These are phyloP conservation scores for Solenopsis invicta DNA, from an alignment of 1,140 invertebrate genomes.

Conservation along the genomic window DNA sequence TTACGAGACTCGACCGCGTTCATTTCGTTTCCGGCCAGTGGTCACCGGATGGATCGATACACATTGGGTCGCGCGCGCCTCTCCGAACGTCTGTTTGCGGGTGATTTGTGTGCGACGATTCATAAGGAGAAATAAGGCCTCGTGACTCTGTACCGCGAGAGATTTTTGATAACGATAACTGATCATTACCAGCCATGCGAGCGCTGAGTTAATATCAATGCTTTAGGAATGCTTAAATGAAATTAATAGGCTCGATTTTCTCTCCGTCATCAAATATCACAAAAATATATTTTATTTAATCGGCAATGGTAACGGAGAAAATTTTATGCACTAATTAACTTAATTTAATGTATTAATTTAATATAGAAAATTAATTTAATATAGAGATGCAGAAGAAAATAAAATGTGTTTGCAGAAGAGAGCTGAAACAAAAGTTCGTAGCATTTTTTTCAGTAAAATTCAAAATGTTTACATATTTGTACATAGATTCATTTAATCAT, in stretches of 20 bases:
- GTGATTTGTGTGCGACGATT: conserved; percentile 51
- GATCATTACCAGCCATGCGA: not conserved
- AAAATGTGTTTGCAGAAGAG: not conserved
- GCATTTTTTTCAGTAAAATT: too few species aligned
- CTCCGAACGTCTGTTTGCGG: conserved; percentile 26
- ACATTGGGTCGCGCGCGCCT: conserved; percentile 9
- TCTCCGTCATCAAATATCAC: not conserved
- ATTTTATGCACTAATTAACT: not conserved
- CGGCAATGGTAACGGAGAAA: not conserved
- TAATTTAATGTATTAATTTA: too few species aligned
- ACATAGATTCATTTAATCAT: not conserved
- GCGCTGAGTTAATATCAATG: not conserved
- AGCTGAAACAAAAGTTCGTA: too few species aligned
- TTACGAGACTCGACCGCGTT: conserved; percentile 24
- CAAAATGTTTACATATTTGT: not conserved
- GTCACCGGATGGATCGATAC: conserved; percentile 34
- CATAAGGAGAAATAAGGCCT: not conserved
- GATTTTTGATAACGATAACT: conserved; percentile 31
- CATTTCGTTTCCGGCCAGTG: not conserved
- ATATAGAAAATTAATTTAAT: not conserved
- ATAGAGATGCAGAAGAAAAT: not conserved
- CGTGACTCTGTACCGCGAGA: not conserved
- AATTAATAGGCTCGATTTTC: not conserved
- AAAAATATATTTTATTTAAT: not conserved
- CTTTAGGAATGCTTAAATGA: not conserved